Base-by-base conservation (phyloP, 2,888 invertebrate genomes). In the Melangyna quadrimaculata region DNA sequence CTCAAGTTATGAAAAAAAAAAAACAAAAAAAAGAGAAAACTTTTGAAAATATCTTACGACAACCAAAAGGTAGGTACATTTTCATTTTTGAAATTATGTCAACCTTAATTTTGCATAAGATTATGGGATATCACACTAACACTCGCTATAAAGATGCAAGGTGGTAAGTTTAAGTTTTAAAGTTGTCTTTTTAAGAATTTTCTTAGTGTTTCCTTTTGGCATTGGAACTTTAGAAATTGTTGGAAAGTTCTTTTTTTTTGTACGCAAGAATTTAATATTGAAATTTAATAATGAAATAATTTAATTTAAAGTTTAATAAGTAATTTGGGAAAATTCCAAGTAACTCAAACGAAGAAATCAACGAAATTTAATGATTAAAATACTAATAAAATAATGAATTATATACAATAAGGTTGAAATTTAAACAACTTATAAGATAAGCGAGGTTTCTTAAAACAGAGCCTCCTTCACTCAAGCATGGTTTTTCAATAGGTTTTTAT, bases 71-170 rank as follows among this genome's bases (percentile, higher is more conserved):
- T 24, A 32, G 14, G 14, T 48, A 43, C 27, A 69, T 48, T 78
- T 72, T 72, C 40, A 22, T 63, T 51, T 55, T 37, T 71, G 32
- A 55, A 77, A 82, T 78, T 53, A 78, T 82, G 78, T 78, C 82
- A 82, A 73, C 72, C 45, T 73, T 78, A 78, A 82, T 82, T 73
- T 82, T 69, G 53, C 72, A 78, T 78, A 78, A 82, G 77, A 27
- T 40, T 55, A n/a, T n/a, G 17, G 72, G 32, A 27, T 51, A 59
- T 45, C n/a, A 35, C 24, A 57, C 29, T 10, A 40, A 43, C 14
- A 17, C 40, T 3, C 10, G 43, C n/a, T 14, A 19, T 17, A n/a
- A 10, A 17, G 27, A 35, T 57, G 43, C 55, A 63, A 35, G 70
- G 61, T 37, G 71, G n/a, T 27, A 43, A 57, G 55, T 72, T 78